Evolutionary conservation across 1,140 invertebrate species (phyloP).

Genomic region (Microplitis mediator): DNA sequence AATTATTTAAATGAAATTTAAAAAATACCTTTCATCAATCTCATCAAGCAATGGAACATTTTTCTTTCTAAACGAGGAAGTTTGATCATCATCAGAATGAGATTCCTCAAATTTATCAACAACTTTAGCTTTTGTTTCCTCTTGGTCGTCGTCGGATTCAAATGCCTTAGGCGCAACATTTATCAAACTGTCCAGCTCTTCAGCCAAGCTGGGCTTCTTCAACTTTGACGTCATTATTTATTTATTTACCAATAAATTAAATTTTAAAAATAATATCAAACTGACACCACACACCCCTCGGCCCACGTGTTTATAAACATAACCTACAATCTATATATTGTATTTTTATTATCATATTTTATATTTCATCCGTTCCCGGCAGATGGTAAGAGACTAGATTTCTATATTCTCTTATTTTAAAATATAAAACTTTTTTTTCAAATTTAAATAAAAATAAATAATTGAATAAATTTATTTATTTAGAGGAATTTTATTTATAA

Average conservation of each 20-base stretch:
- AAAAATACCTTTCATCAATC: conserved; percentile 63
- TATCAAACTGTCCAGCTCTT: conserved; percentile 67
- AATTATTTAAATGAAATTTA: not conserved
- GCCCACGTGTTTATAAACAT: not conserved
- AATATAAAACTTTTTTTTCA: too few relatives aligned
- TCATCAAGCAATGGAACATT: conserved; percentile 72
- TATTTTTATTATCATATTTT: not conserved
- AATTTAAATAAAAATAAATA: too few relatives aligned
- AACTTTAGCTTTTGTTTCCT: conserved; percentile 60
- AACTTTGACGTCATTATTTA: conserved; percentile 43
- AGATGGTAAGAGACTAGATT: too few relatives aligned
- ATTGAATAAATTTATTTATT: too few relatives aligned
- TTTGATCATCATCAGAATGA: conserved; percentile 41
- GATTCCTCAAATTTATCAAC: conserved; percentile 45
- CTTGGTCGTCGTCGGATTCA: conserved; percentile 62
- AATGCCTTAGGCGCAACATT: conserved; percentile 62
- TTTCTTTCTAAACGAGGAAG: conserved; percentile 68
- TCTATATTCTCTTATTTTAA: too few relatives aligned
- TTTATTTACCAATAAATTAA: not conserved
- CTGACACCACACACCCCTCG: too few relatives aligned
- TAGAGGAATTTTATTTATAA: too few relatives aligned
- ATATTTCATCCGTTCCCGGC: not conserved
- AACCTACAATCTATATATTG: not conserved
- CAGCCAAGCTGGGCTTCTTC: conserved; percentile 58
- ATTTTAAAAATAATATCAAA: not conserved